phyloP scores from a whole-genome alignment of 2,888 invertebrate species.

The Venustoraphidia nigricollis region DNA sequence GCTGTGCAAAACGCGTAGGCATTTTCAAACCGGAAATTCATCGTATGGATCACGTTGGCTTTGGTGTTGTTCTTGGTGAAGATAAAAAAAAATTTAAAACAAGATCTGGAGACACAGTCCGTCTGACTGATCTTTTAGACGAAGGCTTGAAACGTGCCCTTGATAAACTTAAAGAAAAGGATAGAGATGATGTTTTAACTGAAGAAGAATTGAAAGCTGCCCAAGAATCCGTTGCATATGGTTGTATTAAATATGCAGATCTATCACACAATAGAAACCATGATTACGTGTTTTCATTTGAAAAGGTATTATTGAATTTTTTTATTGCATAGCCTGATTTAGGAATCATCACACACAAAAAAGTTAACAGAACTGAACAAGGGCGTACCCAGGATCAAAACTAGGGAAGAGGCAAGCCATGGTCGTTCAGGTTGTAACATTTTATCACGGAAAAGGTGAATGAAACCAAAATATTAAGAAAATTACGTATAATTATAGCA shows the following conservation, averaged over 20 bases:
- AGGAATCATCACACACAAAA: too few species aligned
- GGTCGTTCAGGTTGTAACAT: too few species aligned
- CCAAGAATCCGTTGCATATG: constrained; percentile 87
- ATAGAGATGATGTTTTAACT: constrained; percentile 66
- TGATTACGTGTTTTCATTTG: constrained; percentile 96
- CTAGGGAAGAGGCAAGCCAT: too few species aligned
- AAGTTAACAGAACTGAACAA: too few species aligned
- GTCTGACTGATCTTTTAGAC: constrained; percentile 68
- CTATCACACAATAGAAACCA: constrained; percentile 82
- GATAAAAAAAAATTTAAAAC: constrained; percentile 99
- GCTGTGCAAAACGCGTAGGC: constrained; percentile 63
- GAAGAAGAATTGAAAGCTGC: constrained; percentile 67
- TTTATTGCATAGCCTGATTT: too few species aligned
- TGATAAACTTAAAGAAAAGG: constrained; percentile 76
- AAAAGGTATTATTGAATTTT: too few species aligned
- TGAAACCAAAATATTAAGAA: too few species aligned
- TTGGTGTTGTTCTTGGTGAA: constrained; percentile 95
- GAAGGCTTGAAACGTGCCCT: constrained; percentile 75
- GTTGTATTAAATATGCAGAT: constrained; percentile 98
- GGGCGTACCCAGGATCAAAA: too few species aligned
- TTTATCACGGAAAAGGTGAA: too few species aligned
- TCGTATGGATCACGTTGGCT: constrained; percentile 80
- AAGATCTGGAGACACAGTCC: constrained; percentile 86
- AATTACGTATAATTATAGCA: too few species aligned
- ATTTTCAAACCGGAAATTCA: constrained; percentile 43